Evolutionary conservation across 2,888 invertebrate species (phyloP).

Genomic region (Epiblema foenella): DNA sequence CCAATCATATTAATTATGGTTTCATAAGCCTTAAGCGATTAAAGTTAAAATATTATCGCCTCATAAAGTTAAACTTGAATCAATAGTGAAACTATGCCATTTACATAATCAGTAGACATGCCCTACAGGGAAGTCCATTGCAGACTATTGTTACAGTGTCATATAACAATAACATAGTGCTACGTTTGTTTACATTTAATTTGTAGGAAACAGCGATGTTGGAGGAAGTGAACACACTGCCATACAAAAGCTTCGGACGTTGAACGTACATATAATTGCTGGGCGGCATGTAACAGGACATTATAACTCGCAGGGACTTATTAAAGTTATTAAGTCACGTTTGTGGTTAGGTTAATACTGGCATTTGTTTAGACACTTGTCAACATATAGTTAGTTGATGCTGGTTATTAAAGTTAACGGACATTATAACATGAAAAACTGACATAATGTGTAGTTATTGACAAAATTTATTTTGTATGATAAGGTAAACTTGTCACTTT

Average conservation of each 20-base stretch:
- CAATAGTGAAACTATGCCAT: neutral
- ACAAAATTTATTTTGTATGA: too few relatives aligned
- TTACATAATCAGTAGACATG: slow-evolving; percentile 6
- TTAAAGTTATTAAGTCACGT: slow-evolving; percentile 17
- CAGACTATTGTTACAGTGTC: neutral
- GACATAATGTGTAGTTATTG: too few relatives aligned
- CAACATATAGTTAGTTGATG: slow-evolving; percentile 2
- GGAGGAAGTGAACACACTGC: slow-evolving; percentile 5
- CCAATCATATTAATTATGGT: too few relatives aligned
- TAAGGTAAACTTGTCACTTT: too few relatives aligned
- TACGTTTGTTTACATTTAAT: slow-evolving; percentile 25
- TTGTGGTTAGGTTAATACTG: slow-evolving; percentile 14
- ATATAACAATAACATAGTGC: slow-evolving; percentile 9
- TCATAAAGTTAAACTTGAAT: neutral
- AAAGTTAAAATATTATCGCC: neutral
- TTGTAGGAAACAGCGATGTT: slow-evolving; percentile 17
- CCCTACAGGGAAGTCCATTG: slow-evolving; percentile 11
- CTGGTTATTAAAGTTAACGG: slow-evolving; percentile 3
- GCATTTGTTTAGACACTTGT: slow-evolving; percentile 14
- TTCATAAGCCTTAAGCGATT: too few relatives aligned
- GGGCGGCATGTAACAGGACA: slow-evolving; percentile 12
- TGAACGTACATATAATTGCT: neutral
- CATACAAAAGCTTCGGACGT: neutral
- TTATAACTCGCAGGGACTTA: slow-evolving; percentile 9
- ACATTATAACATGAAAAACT: neutral